phyloP scores from a whole-genome alignment of 2,888 invertebrate genomes.

The Morinoia aosen region DNA sequence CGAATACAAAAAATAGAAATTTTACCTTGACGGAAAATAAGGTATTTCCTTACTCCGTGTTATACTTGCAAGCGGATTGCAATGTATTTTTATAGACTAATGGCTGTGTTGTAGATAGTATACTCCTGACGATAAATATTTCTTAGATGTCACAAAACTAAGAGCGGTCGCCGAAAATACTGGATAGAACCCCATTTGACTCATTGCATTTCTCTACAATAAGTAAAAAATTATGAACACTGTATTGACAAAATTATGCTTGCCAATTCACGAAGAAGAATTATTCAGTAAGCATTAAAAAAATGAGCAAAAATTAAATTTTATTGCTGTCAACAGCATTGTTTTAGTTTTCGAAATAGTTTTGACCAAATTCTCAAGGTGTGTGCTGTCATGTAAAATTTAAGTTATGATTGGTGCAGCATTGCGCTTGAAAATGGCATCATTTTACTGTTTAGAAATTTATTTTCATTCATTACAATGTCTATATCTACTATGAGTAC shows the following conservation, averaged over 20 bases:
- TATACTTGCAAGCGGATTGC: neutral
- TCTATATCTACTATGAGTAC: neutral
- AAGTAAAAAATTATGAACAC: neutral
- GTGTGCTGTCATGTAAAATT: neutral
- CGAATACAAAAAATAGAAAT: too few species aligned
- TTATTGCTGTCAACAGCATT: neutral
- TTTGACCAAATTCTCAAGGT: neutral
- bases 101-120: constrained; percentile 17
- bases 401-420: neutral
- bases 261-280: neutral
- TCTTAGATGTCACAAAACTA: neutral
- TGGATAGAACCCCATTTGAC: neutral
- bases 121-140: neutral
- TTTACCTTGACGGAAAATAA: neutral
- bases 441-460: neutral
- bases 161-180: neutral
- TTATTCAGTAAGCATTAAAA: neutral
- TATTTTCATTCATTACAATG: neutral
- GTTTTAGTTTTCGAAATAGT: neutral
- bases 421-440: neutral
- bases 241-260: neutral
- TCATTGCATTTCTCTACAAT: neutral
- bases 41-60: neutral
- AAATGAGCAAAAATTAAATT: neutral
- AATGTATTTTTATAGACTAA: constrained; percentile 10